Evolutionary conservation across 2,797 vertebrate species (phyloP).

Genomic region (Karalla daura): DNA sequence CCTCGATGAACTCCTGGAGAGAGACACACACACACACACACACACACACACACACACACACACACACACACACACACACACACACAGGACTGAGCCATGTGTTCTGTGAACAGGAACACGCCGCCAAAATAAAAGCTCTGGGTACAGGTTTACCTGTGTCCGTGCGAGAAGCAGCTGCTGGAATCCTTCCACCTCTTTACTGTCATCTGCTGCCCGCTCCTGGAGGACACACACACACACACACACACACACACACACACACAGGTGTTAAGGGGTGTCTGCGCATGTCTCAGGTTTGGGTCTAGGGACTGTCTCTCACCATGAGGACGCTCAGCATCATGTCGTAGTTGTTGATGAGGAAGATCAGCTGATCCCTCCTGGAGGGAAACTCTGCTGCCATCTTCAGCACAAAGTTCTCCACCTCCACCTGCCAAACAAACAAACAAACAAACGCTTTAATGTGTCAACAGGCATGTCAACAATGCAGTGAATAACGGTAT

Average conservation of each 20-base stretch:
- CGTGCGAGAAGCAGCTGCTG: slow-evolving; percentile 92
- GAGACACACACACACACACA: no score
- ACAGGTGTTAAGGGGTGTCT: no score
- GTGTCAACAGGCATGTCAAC: no score
- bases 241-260: rapidly evolving
- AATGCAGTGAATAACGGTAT: no score
- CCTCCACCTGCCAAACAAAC: slow-evolving; percentile 93
- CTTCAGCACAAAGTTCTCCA: slow-evolving; percentile 95
- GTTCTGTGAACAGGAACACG: no score
- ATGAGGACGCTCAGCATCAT: slow-evolving; percentile 95
- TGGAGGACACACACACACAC: slow-evolving; percentile 54
- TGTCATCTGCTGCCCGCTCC: slow-evolving; percentile 94
- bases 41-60: no score
- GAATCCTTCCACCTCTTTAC: slow-evolving; percentile 95
- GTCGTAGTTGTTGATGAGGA: slow-evolving; percentile 97
- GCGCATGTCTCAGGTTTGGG: no score
- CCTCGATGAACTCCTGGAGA: slow-evolving; percentile 92
- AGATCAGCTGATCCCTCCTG: slow-evolving; percentile 93
- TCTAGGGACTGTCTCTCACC: no score
- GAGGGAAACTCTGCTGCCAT: slow-evolving; percentile 96
- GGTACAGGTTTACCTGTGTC: slow-evolving; percentile 83
- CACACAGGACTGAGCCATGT: no score
- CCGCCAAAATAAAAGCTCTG: not conserved
- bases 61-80: no score
- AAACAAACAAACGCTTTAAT: no score